Base-by-base conservation (phyloP, 2,113 vertebrate genomes). In the Vicugna pacos region DNA sequence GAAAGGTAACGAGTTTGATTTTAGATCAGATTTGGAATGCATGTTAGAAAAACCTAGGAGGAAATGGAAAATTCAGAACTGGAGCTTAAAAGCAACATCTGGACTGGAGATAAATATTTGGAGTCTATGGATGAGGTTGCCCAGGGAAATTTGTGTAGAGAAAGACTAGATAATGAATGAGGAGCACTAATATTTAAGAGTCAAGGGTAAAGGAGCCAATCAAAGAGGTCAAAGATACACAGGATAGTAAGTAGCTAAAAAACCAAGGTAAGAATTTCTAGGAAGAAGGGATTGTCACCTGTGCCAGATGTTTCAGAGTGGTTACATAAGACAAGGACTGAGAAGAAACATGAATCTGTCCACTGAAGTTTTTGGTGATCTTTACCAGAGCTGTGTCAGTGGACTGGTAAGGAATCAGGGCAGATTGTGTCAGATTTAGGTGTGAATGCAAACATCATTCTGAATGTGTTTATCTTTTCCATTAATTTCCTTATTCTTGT, bases 401-500 rank as follows among this genome's bases (percentile, higher is more conserved):
- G 28, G 1, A 80, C 56, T 91, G 92, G 20, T 87, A n/a, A 67
- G 62, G 48, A 77, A 52, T 91, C 85, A 58, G 62, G 38, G 50
- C 46, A 92, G 88, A 22, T 62, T 96, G 48, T 32, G 22, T 92
- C 60, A 75, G 19, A 56, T 9, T 50, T 81, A 56, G 22, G 32
- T 38, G 26, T 65, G 42, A 42, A 7, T 82, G 65, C 95, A 93
- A 60, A 12, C 73, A 79, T 50, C 56, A 28, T 94, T 58, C 54
- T 89, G 83, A 94, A 50, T 86, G 35, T 50, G 35, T 82, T 90
- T 93, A 60, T 83, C 85, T 82, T 90, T 94, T 79, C 48, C 20
- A 73, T 82, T 88, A 52, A 62, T 87, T 95, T 79, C 38, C 50
- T 77, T 90, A 92, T 85, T 94, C 42, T 82, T 90, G 4, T 88